phyloP scores from a whole-genome alignment of 2,113 vertebrate genomes.

The Tachysurus vachellii region DNA sequence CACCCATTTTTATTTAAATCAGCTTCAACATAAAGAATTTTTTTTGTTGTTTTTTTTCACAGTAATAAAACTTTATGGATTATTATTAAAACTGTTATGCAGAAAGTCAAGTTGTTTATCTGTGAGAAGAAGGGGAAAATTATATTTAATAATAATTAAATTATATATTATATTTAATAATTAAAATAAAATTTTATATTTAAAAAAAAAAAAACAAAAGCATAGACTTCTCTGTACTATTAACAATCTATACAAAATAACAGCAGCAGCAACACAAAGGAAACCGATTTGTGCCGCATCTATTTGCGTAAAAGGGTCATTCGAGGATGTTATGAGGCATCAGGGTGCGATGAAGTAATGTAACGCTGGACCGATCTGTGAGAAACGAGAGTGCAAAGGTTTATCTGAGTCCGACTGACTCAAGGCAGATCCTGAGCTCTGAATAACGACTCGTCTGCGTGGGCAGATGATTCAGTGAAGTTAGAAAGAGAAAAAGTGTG shows the following conservation, averaged over 20 bases:
- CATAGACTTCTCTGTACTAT: slow-evolving; percentile 16
- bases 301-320: neutral
- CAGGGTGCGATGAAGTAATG: neutral
- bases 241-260: slow-evolving; percentile 23
- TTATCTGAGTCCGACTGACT: neutral
- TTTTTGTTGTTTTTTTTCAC: too few relatives aligned
- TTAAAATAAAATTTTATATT: too few relatives aligned
- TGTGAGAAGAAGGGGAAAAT: too few relatives aligned
- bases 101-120: too few relatives aligned
- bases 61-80: too few relatives aligned
- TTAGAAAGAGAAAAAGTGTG: neutral
- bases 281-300: neutral
- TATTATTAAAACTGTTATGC: too few relatives aligned
- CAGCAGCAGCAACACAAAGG: neutral
- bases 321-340: neutral
- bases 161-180: too few relatives aligned
- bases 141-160: too few relatives aligned
- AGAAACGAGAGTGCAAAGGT: neutral
- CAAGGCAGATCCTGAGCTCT: neutral
- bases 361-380: neutral
- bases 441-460: neutral
- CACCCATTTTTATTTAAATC: too few relatives aligned
- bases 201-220: neutral
- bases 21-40: too few relatives aligned
- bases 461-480: neutral